These are phyloP conservation scores for Megamerina dolium DNA, from an alignment of 2,888 invertebrate species.

Conservation along the genomic window DNA sequence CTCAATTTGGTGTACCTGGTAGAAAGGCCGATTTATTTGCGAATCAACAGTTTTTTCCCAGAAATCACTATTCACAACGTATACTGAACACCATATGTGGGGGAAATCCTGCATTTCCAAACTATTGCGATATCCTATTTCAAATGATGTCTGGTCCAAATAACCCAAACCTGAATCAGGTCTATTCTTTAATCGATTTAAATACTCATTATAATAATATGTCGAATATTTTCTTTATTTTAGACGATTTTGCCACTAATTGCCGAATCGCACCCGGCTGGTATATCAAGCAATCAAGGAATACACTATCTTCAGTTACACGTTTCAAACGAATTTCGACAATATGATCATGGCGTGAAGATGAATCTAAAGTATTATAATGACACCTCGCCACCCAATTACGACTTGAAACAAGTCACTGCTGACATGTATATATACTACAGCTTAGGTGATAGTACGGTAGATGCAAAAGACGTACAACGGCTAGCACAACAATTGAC, in stretches of 20 bases:
- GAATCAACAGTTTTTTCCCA: conserved; percentile 54
- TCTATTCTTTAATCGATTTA: background rate
- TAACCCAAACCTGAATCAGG: conserved; percentile 32
- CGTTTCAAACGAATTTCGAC: conserved; percentile 29
- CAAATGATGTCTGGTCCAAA: conserved; percentile 30
- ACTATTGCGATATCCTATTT: conserved; percentile 30
- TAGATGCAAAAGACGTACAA: conserved; percentile 26
- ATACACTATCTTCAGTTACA: conserved; percentile 35
- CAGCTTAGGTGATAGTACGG: conserved; percentile 31
- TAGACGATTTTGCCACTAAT: conserved; percentile 33
- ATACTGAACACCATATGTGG: conserved; percentile 33
- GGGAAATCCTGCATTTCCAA: conserved; percentile 22
- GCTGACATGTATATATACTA: conserved; percentile 30
- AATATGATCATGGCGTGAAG: conserved; percentile 31
- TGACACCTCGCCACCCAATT: conserved; percentile 28
- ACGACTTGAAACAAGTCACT: conserved; percentile 30
- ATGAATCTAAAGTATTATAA: conserved; percentile 29
- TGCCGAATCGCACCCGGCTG: conserved; percentile 39
- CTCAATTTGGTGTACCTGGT: conserved; percentile 32
- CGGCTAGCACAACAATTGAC: conserved; percentile 26
- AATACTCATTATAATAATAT: background rate
- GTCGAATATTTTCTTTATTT: background rate
- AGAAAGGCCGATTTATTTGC: conserved; percentile 24
- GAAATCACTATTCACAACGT: conserved; percentile 30
- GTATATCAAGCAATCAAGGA: conserved; percentile 37